Base-by-base conservation (phyloP, 2,113 vertebrate species). In the Procavia capensis region DNA sequence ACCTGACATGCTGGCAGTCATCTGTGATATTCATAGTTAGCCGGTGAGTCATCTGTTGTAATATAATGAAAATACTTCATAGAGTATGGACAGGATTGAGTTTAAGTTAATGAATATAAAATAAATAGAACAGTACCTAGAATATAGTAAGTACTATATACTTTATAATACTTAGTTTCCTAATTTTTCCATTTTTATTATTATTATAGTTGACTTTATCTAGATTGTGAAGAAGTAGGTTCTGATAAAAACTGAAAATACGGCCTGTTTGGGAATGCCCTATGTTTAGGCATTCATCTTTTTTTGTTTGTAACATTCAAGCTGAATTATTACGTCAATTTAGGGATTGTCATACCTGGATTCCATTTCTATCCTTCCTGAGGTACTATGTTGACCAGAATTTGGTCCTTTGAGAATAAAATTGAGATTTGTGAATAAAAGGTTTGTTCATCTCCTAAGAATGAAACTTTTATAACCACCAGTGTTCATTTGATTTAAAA, bases 241-340 rank as follows among this genome's bases (percentile, higher is more conserved):
- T 82, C 22, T 36, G 19, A 27, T 89, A 34, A 57, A 68, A 85
- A 81, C 66, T 66, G 82, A 78, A 68, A 87, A 90, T 72, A 72
- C 25, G 63, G 39, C 61, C 29, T 78, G 14, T 87, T 86, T 83
- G 10, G 36, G 36, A 90, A 83, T 86, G 22, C 27, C 25, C 43
- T 94, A 19, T 70, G 19, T 88, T 92, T 50, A 63, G 4, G 81
- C 64, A 50, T 90, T 95, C 27, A n/a, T 63, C 36, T 83, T 97
- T 54, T 90, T 90, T 17, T 88, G 39, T 39, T 72, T 83, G 22
- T n/a, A 57, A 59, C 85, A 64, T 91, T 92, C 45, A 79, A 4
- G 27, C n/a, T 57, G 36, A 92, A 54, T 27, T 91, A 63, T 20
- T 86, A 11, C 84, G 50, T 72, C 89, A 85, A 9, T 43, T 84